Conservation (phyloP, 2,113 vertebrate genomes). For the Motacilla alba region DNA sequence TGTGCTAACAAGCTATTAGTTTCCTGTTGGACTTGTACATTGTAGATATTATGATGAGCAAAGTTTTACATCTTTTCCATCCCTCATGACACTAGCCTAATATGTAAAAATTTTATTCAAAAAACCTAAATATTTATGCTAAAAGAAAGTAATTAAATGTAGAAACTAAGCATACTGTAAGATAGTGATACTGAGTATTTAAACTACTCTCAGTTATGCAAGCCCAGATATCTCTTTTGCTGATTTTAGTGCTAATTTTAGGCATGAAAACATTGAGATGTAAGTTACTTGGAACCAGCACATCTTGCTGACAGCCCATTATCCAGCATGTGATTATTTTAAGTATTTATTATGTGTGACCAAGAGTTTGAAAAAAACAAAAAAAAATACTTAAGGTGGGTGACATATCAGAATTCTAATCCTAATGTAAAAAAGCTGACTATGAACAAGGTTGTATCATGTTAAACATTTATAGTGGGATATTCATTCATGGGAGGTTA, state of each 20-base stretch:
- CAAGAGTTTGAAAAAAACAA: neutral
- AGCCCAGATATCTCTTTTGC: neutral
- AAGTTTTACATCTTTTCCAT: neutral
- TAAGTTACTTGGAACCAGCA: neutral
- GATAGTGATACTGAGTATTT: neutral
- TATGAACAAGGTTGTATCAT: neutral
- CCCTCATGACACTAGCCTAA: neutral
- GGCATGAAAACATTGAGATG: neutral
- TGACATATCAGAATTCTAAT: neutral
- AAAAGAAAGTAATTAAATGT: neutral
- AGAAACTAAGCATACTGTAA: neutral
- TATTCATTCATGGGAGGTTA: neutral
- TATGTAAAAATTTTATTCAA: neutral
- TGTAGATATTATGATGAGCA: neutral
- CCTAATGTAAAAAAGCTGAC: neutral
- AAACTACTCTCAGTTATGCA: neutral
- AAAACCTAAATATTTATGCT: neutral
- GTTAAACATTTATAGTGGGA: neutral
- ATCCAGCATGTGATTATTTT: neutral
- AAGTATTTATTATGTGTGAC: neutral
- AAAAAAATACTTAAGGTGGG: neutral
- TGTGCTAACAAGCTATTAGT: neutral
- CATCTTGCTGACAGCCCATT: neutral
- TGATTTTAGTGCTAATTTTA: neutral
- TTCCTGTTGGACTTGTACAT: neutral